phyloP scores from a whole-genome alignment of 2,888 invertebrate genomes.

The Scaptomyza reducta region DNA sequence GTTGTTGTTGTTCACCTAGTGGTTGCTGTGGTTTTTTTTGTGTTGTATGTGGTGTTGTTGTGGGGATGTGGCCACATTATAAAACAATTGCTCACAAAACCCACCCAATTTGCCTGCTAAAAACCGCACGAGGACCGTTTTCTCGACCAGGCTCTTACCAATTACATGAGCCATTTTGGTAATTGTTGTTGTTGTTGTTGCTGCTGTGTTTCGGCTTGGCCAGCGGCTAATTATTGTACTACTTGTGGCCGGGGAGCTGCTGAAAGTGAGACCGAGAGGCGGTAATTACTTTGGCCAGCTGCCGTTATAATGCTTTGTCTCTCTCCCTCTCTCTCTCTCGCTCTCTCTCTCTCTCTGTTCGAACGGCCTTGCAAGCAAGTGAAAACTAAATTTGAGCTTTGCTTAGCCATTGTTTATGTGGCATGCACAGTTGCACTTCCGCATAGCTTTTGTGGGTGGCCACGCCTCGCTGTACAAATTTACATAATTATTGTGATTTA shows the following conservation, averaged over 20 bases:
- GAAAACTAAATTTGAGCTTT: constrained; percentile 48
- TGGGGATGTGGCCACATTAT: constrained; percentile 65
- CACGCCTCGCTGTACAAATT: constrained; percentile 60
- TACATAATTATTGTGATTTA: constrained; percentile 78
- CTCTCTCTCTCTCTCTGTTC: not conserved
- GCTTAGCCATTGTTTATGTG: constrained; percentile 41
- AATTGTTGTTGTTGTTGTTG: constrained; percentile 23
- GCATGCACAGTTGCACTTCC: constrained; percentile 53
- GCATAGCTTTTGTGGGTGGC: constrained; percentile 64
- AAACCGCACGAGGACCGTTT: constrained; percentile 47
- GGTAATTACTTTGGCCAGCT: constrained; percentile 63
- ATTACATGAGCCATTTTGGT: constrained; percentile 63
- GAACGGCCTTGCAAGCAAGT: constrained; percentile 60
- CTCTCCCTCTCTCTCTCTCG: not conserved
- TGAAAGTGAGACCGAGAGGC: constrained; percentile 68
- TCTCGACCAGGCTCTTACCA: constrained; percentile 44
- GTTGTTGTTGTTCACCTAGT: not conserved
- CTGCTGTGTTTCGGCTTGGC: constrained; percentile 28
- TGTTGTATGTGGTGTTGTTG: constrained; percentile 5
- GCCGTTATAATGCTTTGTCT: constrained; percentile 6
- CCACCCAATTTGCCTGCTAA: constrained; percentile 69
- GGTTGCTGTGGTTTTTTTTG: constrained; percentile 11
- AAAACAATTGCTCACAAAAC: constrained; percentile 73
- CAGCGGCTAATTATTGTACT: constrained; percentile 66
- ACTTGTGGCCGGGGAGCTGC: constrained; percentile 18